Conservation (phyloP, 2,113 vertebrate species). For the human region DNA sequence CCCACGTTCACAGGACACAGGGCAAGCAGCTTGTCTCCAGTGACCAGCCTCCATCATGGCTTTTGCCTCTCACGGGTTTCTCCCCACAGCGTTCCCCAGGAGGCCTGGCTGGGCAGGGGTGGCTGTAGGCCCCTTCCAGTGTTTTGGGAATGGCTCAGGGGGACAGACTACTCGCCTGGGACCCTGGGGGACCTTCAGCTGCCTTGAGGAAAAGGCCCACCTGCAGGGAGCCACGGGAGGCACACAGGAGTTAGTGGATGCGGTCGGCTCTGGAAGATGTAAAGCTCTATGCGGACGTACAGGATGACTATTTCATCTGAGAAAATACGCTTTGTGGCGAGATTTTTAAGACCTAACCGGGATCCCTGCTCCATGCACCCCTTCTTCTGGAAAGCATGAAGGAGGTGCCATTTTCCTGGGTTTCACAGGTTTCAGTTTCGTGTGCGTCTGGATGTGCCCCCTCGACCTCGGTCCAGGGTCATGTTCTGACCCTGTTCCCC, state of each 20-base stretch:
- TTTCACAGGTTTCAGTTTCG: background rate
- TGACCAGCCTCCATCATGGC: background rate
- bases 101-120: background rate
- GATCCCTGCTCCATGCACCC: fast-evolving
- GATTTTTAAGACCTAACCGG: too few species aligned
- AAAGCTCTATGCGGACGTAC: fast-evolving
- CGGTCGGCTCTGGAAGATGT: background rate
- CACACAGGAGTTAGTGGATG: fast-evolving
- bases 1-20: fast-evolving
- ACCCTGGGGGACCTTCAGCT: background rate
- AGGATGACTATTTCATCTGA: fast-evolving
- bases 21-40: fast-evolving
- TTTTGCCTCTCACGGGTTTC: background rate
- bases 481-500: too few species aligned
- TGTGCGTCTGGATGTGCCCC: too few species aligned
- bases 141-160: background rate
- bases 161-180: too few species aligned
- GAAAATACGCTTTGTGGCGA: background rate
- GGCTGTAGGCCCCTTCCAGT: fast-evolving
- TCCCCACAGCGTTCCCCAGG: background rate
- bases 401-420: background rate
- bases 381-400: background rate
- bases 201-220: too few species aligned
- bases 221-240: fast-evolving
- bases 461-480: background rate